Evolutionary conservation across 2,113 vertebrate genomes (phyloP).

Genomic region (Paraplagusia blochii): DNA sequence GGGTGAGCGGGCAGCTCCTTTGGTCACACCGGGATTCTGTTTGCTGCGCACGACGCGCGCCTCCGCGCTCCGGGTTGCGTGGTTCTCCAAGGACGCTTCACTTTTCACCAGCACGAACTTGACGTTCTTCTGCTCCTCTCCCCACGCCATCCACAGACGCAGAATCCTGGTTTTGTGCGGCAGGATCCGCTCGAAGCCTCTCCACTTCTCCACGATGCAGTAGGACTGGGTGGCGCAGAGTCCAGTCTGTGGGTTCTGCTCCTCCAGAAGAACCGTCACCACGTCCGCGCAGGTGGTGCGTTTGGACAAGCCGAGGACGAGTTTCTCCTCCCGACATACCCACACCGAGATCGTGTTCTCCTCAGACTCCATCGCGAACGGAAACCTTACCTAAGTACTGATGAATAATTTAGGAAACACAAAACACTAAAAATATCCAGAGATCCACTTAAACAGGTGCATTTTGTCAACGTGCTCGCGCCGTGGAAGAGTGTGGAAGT

Average conservation of each 20-base stretch:
- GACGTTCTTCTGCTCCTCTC: conserved; percentile 86
- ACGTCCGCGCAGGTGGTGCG: conserved; percentile 93
- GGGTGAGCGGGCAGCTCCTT: conserved; percentile 59
- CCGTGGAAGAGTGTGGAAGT: conserved; percentile 18
- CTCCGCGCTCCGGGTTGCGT: conserved; percentile 86
- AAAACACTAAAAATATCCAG: not conserved
- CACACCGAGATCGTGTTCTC: conserved; percentile 88
- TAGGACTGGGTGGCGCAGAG: conserved; percentile 74
- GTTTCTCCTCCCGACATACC: conserved; percentile 91
- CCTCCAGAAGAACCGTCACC: conserved; percentile 84
- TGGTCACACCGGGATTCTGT: conserved; percentile 75
- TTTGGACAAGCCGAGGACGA: conserved; percentile 86
- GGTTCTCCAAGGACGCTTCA: conserved; percentile 82
- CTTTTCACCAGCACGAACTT: conserved; percentile 87
- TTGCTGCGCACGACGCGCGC: conserved; percentile 88
- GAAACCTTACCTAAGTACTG: not conserved
- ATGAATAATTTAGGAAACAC: not conserved
- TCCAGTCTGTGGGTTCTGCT: conserved; percentile 70
- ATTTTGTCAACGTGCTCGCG: conserved; percentile 7
- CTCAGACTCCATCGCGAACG: conserved; percentile 76
- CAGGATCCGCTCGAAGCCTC: conserved; percentile 88
- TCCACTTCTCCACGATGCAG: conserved; percentile 93
- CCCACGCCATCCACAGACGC: conserved; percentile 92
- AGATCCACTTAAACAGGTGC: conserved; percentile 1
- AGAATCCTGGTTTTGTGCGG: conserved; percentile 89